Conservation (phyloP, 2,888 invertebrate species). For the Andrena flavipes region DNA sequence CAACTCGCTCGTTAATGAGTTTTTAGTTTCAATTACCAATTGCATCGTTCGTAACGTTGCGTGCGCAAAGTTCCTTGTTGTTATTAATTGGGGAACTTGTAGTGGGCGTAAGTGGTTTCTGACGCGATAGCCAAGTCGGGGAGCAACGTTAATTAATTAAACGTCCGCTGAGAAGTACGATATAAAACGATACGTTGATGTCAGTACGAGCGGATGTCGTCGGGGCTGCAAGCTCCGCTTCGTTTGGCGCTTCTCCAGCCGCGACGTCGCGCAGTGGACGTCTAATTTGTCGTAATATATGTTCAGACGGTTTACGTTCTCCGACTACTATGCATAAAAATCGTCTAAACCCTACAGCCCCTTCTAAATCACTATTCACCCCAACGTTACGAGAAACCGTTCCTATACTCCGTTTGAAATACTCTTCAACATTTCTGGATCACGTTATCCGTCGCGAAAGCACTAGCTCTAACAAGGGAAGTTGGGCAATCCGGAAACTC, state of each 20-base stretch:
- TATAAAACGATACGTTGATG: slow-evolving; percentile 51
- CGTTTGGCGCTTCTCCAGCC: slow-evolving; percentile 83
- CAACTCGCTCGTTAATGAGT: slow-evolving; percentile 12
- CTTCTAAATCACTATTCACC: too few species aligned
- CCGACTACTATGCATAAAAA: not conserved
- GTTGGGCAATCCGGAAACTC: too few species aligned
- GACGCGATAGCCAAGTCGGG: slow-evolving; percentile 23
- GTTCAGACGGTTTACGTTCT: slow-evolving; percentile 16
- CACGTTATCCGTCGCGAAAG: too few species aligned
- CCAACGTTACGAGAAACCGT: too few species aligned
- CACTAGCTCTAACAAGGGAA: too few species aligned
- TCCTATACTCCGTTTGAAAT: too few species aligned
- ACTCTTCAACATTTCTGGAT: too few species aligned
- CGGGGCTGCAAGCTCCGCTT: slow-evolving; percentile 65
- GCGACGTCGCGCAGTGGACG: slow-evolving; percentile 76
- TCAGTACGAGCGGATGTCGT: slow-evolving; percentile 57
- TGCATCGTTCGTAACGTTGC: slow-evolving; percentile 4
- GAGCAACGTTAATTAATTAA: slow-evolving; percentile 51
- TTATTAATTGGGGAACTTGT: slow-evolving; percentile 41
- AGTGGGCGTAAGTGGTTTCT: slow-evolving; percentile 31
- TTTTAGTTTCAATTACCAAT: slow-evolving; percentile 6
- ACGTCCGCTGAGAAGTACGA: slow-evolving; percentile 45
- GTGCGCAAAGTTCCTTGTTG: slow-evolving; percentile 18
- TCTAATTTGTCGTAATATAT: slow-evolving; percentile 57
- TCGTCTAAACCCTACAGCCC: too few species aligned